phyloP scores from a whole-genome alignment of 92 coral and sea anemone species.

The Epizoanthus rinbou region DNA sequence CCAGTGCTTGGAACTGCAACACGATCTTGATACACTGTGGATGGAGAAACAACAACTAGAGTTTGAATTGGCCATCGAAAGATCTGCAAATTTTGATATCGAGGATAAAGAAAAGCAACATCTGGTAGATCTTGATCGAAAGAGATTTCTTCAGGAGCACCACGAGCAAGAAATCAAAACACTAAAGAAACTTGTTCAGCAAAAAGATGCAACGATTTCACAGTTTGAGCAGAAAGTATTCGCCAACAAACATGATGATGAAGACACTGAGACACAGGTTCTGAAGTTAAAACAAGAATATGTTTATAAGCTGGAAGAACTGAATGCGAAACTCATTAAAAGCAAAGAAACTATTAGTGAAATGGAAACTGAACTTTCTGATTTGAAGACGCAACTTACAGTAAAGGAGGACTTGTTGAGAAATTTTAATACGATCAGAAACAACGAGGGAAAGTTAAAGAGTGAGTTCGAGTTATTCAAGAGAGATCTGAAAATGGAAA shows the following conservation, averaged over 20 bases:
- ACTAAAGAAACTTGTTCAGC: constrained; percentile 4
- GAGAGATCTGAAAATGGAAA: neutral
- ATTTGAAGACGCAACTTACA: neutral
- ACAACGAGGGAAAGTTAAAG: constrained; percentile 14
- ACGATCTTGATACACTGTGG: constrained; percentile 34
- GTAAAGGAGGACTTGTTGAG: neutral
- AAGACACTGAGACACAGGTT: neutral
- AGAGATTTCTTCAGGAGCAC: neutral
- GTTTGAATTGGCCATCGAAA: constrained; percentile 31
- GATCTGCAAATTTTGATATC: neutral
- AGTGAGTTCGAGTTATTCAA: neutral
- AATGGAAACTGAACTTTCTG: constrained; percentile 4
- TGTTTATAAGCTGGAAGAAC: neutral
- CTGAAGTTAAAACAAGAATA: neutral
- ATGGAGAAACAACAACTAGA: constrained; percentile 31
- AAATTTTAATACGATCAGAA: neutral
- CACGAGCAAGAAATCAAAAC: neutral
- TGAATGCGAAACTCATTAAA: neutral
- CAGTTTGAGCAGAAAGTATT: neutral
- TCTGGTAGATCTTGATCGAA: neutral
- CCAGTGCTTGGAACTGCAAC: constrained; percentile 19
- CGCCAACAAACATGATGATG: neutral
- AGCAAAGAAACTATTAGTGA: neutral
- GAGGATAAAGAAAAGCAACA: neutral
- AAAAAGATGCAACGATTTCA: neutral